A percentile compares a stretch with the other conserved stretches of the same genome.
phyloP scores from a whole-genome alignment of 1,140 invertebrate genomes.

The Venturia canescens region DNA sequence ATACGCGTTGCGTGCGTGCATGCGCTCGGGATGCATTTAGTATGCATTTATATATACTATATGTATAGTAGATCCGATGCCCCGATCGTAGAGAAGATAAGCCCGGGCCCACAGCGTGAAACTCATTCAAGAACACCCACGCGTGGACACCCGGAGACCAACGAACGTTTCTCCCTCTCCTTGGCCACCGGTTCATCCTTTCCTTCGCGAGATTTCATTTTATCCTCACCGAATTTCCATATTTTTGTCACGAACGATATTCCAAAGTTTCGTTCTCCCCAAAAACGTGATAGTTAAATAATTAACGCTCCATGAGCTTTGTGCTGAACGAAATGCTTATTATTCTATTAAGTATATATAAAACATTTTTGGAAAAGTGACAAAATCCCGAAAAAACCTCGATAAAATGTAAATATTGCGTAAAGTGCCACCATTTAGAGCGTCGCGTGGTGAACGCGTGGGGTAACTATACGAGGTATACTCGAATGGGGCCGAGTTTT shows the following conservation, averaged over 20 bases:
- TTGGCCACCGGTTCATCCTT: background rate
- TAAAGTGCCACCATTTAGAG: too few species aligned
- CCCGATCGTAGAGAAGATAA: constrained; percentile 40
- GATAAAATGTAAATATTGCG: too few species aligned
- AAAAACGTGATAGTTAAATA: too few species aligned
- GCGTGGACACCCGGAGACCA: constrained; percentile 46
- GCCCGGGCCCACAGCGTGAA: constrained; percentile 57
- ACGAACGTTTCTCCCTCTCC: background rate
- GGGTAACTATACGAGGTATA: too few species aligned
- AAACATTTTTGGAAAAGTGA: too few species aligned
- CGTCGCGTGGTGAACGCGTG: too few species aligned
- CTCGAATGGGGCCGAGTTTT: too few species aligned
- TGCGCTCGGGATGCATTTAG: constrained; percentile 27
- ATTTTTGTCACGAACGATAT: background rate
- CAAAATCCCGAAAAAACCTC: too few species aligned
- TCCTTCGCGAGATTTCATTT: background rate
- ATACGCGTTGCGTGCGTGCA: constrained; percentile 51
- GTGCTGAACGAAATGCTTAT: too few species aligned
- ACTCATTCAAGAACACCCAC: constrained; percentile 57
- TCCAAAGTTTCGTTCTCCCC: too few species aligned
- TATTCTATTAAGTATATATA: too few species aligned
- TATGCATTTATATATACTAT: background rate
- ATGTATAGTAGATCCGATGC: background rate
- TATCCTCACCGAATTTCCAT: background rate
- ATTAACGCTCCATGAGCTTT: too few species aligned